phyloP scores from a whole-genome alignment of 2,888 invertebrate genomes.

The Caenorhabditis macrosperma region DNA sequence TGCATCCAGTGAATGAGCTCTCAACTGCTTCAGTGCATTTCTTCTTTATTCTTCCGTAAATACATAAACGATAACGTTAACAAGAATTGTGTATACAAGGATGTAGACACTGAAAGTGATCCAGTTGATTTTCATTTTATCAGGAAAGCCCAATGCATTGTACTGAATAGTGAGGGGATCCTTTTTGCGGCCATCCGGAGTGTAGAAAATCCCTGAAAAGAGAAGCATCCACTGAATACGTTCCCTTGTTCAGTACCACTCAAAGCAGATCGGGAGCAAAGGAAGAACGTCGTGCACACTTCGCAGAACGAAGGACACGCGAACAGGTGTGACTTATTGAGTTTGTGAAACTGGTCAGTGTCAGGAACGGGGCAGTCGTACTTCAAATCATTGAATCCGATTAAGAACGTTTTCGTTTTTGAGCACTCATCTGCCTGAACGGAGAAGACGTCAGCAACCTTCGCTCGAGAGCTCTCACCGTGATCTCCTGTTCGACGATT shows the following conservation, averaged over 20 bases:
- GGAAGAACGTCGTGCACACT: constrained; percentile 6
- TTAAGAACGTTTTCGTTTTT: neutral
- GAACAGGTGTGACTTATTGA: constrained; percentile 6
- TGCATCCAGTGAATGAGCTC: constrained; percentile 32
- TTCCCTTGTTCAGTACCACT: too few relatives aligned
- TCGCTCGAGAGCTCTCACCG: neutral
- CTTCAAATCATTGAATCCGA: neutral
- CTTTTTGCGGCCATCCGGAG: constrained; percentile 22
- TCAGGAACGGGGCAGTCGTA: constrained; percentile 11
- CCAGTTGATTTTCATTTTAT: constrained; percentile 15
- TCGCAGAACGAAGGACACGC: constrained; percentile 27
- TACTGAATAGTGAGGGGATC: constrained; percentile 28
- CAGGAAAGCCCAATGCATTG: neutral
- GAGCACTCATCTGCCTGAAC: constrained; percentile 8
- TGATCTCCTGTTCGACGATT: neutral
- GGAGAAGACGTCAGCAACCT: neutral
- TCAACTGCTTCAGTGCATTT: neutral
- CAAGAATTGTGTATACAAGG: constrained; percentile 9
- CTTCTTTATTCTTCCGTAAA: constrained; percentile 22
- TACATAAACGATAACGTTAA: constrained; percentile 6
- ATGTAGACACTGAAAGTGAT: constrained; percentile 16
- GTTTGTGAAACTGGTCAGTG: neutral
- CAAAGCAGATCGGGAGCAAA: constrained; percentile 2
- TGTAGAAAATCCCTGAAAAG: constrained; percentile 32
- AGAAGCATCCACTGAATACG: neutral